A percentile compares a stretch with the other conserved stretches of the same genome.
These are phyloP conservation scores for Lordiphosa fenestrarum DNA, from an alignment of 2,888 invertebrate genomes.

Conservation along the genomic window DNA sequence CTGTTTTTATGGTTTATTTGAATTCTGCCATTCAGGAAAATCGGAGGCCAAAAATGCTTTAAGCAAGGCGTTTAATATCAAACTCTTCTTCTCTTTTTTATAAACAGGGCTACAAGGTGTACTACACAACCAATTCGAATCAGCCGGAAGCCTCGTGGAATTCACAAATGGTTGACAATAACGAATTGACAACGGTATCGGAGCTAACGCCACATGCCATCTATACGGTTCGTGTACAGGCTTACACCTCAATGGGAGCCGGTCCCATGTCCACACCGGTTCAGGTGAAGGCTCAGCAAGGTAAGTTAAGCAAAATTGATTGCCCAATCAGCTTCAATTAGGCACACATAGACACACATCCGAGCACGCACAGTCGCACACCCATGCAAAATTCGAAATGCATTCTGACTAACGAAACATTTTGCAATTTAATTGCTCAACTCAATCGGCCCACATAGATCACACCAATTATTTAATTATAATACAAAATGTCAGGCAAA, in stretches of 20 bases:
- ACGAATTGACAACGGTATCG: constrained; percentile 94
- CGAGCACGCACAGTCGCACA: constrained; percentile 4
- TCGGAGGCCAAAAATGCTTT: too few species aligned
- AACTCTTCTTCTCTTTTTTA: not conserved
- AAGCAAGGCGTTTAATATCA: too few species aligned
- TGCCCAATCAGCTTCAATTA: constrained; percentile 47
- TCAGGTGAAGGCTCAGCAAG: constrained; percentile 98
- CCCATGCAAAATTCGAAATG: constrained; percentile 24
- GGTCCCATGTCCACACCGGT: constrained; percentile 97
- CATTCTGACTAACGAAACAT: constrained; percentile 29
- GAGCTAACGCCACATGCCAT: constrained; percentile 95
- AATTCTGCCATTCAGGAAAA: too few species aligned
- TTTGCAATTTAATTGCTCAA: constrained; percentile 49
- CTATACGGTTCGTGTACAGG: constrained; percentile 96
- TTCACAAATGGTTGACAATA: constrained; percentile 95
- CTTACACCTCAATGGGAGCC: constrained; percentile 95
- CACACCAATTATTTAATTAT: constrained; percentile 69
- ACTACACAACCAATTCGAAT: constrained; percentile 94
- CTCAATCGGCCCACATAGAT: constrained; percentile 38
- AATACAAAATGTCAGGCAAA: constrained; percentile 34
- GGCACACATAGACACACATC: constrained; percentile 26
- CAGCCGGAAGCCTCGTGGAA: constrained; percentile 94
- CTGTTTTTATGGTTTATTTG: too few species aligned
- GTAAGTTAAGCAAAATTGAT: constrained; percentile 80
- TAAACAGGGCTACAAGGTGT: constrained; percentile 96